Base-by-base conservation (phyloP, 2,888 invertebrate genomes). In the Heteromurus nitidus region DNA sequence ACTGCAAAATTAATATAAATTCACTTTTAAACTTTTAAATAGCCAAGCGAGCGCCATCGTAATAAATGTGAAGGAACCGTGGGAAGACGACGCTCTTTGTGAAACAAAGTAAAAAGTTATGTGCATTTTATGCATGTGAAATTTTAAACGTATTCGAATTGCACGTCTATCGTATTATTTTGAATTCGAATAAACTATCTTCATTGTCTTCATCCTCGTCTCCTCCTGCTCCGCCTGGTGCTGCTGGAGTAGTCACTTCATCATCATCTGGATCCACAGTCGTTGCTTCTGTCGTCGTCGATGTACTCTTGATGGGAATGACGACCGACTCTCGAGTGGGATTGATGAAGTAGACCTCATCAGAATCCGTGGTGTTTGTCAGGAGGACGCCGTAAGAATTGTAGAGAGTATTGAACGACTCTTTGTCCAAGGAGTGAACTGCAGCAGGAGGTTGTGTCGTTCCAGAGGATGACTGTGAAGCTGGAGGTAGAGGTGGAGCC, bases 161-260 rank as follows among this genome's bases (percentile, higher is more conserved):
- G n/a, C n/a, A n/a, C n/a, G n/a, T n/a, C n/a, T n/a, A n/a, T n/a
- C n/a, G n/a, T n/a, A n/a, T n/a, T n/a, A n/a, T n/a, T n/a, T n/a
- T n/a, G n/a, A n/a, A n/a, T n/a, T n/a, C n/a, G n/a, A n/a, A n/a
- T n/a, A n/a, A n/a, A n/a, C n/a, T n/a, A n/a, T n/a, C n/a, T n/a
- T n/a, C n/a, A n/a, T n/a, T n/a, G n/a, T 70, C 70, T 1, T 70
- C 70, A 64, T 64, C 36, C n/a, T 64, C 58, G 18, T 58, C 58
- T 2, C 30, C 58, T 3, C 3, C 53, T 22, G n/a, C 53, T 3
- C 20, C 11, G 3, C 20, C 22, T 9, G 20, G 53, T 11, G 16
- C 62, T 31, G 31, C 20, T 9, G 30, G 31, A 5, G 62, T 30
- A 13, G 36, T 31, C 11, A 18, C 2, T 30, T 30, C n/a, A 1